A percentile compares a stretch with the other conserved stretches of the same genome.
These are phyloP conservation scores for Sebastiscus albofasciatus DNA, from an alignment of 2,797 vertebrate species.

Conservation along the genomic window DNA sequence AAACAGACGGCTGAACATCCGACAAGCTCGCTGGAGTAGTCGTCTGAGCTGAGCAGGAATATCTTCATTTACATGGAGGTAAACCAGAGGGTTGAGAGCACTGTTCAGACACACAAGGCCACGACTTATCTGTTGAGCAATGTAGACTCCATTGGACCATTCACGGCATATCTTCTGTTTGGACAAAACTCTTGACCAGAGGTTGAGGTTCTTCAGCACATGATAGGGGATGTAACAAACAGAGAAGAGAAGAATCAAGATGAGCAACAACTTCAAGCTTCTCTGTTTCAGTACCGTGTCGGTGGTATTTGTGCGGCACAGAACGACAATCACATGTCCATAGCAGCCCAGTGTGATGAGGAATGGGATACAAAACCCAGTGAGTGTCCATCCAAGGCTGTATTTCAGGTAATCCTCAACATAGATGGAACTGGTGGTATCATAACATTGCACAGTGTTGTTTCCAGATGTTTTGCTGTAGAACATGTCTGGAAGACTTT, in stretches of 20 bases:
- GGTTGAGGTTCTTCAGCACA: constrained; percentile 82
- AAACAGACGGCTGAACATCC: not conserved
- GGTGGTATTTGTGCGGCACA: constrained; percentile 64
- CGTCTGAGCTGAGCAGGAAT: constrained; percentile 28
- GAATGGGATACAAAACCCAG: constrained; percentile 82
- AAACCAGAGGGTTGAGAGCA: constrained; percentile 86
- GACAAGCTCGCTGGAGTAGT: not conserved
- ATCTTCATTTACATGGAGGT: constrained; percentile 75
- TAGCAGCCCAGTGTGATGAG: constrained; percentile 84
- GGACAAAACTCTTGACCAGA: constrained; percentile 70
- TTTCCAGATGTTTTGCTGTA: constrained; percentile 65
- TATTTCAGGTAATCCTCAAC: constrained; percentile 75
- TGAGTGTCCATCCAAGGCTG: constrained; percentile 68
- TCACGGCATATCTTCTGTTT: constrained; percentile 32
- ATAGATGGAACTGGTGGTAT: constrained; percentile 59
- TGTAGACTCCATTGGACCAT: constrained; percentile 67
- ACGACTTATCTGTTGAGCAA: constrained; percentile 82
- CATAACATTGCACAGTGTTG: constrained; percentile 21
- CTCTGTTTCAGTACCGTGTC: constrained; percentile 70
- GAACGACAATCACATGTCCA: constrained; percentile 76
- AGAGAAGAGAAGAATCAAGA: constrained; percentile 83
- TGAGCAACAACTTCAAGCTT: constrained; percentile 77
- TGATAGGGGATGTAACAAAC: constrained; percentile 87
- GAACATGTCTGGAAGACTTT: constrained; percentile 77
- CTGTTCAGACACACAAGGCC: constrained; percentile 86